Percentiles rank a stretch among this genome's conserved stretches.
phyloP scores from a whole-genome alignment of 2,113 vertebrate species.

The Benitochromis conjunctus region DNA sequence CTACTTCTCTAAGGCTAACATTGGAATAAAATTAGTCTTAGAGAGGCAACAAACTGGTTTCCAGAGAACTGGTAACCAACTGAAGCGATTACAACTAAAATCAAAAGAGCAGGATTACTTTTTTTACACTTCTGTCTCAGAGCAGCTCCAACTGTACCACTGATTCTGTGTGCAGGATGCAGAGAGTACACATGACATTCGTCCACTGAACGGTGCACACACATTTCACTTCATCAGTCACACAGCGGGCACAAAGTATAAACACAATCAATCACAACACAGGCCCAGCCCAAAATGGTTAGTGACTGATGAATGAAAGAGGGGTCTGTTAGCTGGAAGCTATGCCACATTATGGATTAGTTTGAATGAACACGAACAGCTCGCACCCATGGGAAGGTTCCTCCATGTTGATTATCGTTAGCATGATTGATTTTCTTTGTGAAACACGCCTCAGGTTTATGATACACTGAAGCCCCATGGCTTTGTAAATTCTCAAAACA shows the following conservation, averaged over 20 bases:
- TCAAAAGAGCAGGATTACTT: background rate
- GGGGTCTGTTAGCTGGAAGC: background rate
- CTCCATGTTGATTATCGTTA: background rate
- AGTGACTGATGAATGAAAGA: conserved; percentile 48
- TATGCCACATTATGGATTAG: conserved; percentile 47
- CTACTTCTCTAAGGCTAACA: background rate
- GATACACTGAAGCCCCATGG: background rate
- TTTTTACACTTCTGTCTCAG: background rate
- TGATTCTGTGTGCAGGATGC: background rate
- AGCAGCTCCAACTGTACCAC: background rate
- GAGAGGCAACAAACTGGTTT: background rate
- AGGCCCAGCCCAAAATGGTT: conserved; percentile 28
- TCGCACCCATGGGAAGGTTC: background rate
- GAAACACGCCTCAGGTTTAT: background rate
- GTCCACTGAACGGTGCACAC: conserved; percentile 2
- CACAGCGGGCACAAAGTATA: conserved; percentile 40
- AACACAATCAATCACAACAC: conserved; percentile 66
- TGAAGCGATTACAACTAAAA: background rate
- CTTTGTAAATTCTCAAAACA: background rate
- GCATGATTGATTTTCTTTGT: conserved; percentile 12
- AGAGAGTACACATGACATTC: background rate
- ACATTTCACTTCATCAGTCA: conserved; percentile 54
- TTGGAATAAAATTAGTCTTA: background rate
- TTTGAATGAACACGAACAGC: conserved; percentile 1
- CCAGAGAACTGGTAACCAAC: background rate